These are phyloP conservation scores for Zaprionus nigranus DNA, from an alignment of 1,140 invertebrate species.

Conservation along the genomic window DNA sequence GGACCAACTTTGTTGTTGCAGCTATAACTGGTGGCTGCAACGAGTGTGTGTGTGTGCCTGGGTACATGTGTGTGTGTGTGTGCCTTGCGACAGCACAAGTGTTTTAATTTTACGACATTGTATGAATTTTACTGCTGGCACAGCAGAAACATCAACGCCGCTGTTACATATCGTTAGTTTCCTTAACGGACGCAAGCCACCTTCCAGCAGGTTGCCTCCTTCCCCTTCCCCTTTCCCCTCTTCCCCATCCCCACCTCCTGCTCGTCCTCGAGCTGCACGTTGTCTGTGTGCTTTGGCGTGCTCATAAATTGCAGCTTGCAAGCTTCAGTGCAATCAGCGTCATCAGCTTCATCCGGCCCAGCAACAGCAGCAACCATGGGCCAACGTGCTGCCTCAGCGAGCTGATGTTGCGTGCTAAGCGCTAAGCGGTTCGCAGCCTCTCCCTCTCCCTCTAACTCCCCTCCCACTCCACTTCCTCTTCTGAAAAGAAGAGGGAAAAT, in stretches of 20 bases:
- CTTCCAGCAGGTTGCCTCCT: constrained; percentile 16
- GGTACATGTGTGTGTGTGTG: constrained; percentile 12
- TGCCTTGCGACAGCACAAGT: constrained; percentile 72
- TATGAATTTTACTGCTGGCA: constrained; percentile 84
- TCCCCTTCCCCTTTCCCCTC: neutral
- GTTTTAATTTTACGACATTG: constrained; percentile 84
- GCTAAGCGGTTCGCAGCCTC: constrained; percentile 25
- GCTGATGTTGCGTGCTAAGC: constrained; percentile 3
- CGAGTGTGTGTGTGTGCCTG: neutral
- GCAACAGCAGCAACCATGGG: constrained; percentile 47
- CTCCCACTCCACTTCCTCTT: too few species aligned
- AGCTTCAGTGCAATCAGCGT: constrained; percentile 82
- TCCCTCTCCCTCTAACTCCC: neutral
- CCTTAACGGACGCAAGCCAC: constrained; percentile 81
- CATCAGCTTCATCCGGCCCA: constrained; percentile 80
- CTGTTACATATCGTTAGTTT: constrained; percentile 82
- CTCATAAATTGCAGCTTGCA: constrained; percentile 82
- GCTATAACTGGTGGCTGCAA: neutral
- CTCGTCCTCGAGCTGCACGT: neutral
- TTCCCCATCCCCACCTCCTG: neutral
- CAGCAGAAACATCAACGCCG: constrained; percentile 80
- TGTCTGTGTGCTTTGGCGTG: constrained; percentile 56
- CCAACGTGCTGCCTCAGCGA: constrained; percentile 12
- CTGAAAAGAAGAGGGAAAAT: too few species aligned
- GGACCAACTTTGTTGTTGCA: constrained; percentile 75